Evolutionary conservation across 2,888 invertebrate species (phyloP).

Genomic region (Lepidochrysops patricia): DNA sequence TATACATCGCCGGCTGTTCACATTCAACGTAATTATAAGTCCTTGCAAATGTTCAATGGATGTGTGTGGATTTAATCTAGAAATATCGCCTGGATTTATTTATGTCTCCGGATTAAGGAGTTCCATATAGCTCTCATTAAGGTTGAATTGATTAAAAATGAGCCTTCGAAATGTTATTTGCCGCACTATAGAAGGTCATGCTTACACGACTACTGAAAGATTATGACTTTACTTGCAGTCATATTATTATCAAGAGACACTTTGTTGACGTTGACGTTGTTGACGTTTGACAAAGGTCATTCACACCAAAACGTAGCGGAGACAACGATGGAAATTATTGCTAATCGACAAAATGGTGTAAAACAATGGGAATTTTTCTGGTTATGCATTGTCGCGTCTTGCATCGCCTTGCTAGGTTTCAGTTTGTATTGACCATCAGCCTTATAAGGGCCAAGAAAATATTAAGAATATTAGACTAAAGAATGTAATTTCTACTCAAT

Average conservation of each 20-base stretch:
- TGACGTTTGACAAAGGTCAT: too few relatives aligned
- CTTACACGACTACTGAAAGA: neutral
- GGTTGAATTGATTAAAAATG: constrained; percentile 53
- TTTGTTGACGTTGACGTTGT: too few relatives aligned
- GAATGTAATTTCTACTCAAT: neutral
- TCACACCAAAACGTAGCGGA: too few relatives aligned
- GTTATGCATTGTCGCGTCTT: too few relatives aligned
- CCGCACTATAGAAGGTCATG: neutral
- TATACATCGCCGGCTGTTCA: constrained; percentile 22
- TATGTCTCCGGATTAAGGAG: constrained; percentile 66
- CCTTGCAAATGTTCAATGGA: neutral
- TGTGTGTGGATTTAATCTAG: constrained; percentile 72
- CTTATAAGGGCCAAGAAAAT: too few relatives aligned
- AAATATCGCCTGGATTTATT: constrained; percentile 72
- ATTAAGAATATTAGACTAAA: too few relatives aligned
- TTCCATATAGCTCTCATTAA: constrained; percentile 69
- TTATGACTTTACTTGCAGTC: neutral
- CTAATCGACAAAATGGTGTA: too few relatives aligned
- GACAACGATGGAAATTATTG: too few relatives aligned
- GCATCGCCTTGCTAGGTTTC: too few relatives aligned
- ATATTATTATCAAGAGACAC: too few relatives aligned
- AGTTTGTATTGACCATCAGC: too few relatives aligned
- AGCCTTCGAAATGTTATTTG: constrained; percentile 15
- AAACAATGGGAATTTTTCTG: too few relatives aligned
- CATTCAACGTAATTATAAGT: constrained; percentile 18